Evolutionary conservation across 1,140 invertebrate genomes (phyloP).

Genomic region (Drosophila murphyi): DNA sequence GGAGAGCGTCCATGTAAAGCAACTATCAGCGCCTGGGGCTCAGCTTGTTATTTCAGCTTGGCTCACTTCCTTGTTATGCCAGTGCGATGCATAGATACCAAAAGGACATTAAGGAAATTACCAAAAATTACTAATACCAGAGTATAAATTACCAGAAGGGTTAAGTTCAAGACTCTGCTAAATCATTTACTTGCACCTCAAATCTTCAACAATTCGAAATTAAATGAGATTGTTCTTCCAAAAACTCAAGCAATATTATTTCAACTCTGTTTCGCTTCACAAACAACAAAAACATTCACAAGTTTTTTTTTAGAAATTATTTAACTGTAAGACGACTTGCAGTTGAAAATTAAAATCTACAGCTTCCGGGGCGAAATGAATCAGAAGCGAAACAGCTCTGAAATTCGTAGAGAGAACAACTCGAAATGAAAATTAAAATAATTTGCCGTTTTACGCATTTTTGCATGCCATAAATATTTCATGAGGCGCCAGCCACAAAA

Average conservation of each 20-base stretch:
- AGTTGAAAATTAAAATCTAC: too few species aligned
- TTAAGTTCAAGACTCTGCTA: not conserved
- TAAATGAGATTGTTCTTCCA: too few species aligned
- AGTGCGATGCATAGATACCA: constrained; percentile 49
- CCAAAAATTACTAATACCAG: constrained; percentile 70
- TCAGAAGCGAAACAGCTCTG: constrained; percentile 11
- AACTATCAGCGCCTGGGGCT: constrained; percentile 75
- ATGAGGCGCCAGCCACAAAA: constrained; percentile 70
- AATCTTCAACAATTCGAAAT: constrained; percentile 7
- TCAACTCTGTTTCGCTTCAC: too few species aligned
- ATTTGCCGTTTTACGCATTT: constrained; percentile 57
- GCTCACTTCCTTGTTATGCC: constrained; percentile 65
- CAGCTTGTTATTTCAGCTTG: constrained; percentile 79
- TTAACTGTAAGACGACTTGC: too few species aligned
- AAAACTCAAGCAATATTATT: too few species aligned
- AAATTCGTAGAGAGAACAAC: constrained; percentile 13
- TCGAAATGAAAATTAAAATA: constrained; percentile 61
- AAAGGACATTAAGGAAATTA: constrained; percentile 81
- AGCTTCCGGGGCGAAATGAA: not conserved
- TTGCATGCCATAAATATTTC: constrained; percentile 74
- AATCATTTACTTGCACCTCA: constrained; percentile 3
- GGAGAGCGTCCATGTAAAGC: constrained; percentile 55
- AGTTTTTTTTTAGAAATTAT: too few species aligned
- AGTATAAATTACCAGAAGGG: constrained; percentile 61
- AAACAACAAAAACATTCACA: too few species aligned